phyloP scores from a whole-genome alignment of 2,888 invertebrate genomes.

The Slavum lentiscoides region DNA sequence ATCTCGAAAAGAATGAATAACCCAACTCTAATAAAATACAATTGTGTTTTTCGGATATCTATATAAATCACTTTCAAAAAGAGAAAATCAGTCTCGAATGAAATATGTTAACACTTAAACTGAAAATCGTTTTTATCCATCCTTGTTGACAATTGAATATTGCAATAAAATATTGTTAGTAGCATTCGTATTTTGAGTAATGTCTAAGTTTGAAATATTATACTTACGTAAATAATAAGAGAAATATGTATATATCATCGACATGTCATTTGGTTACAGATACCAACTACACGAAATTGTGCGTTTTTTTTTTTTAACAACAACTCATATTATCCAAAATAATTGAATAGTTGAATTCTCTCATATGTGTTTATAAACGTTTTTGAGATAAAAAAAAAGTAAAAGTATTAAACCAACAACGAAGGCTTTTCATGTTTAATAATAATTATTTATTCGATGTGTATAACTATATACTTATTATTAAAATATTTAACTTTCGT shows the following conservation, averaged over 20 bases:
- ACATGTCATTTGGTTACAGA: too few relatives aligned
- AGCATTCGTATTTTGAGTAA: conserved; percentile 29
- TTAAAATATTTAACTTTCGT: too few relatives aligned
- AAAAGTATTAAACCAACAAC: too few relatives aligned
- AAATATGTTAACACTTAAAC: conserved; percentile 47
- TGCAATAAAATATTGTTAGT: conserved; percentile 35
- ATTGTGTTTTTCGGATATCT: background rate
- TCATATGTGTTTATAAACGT: too few relatives aligned
- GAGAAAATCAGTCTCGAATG: conserved; percentile 36
- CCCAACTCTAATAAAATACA: conserved; percentile 1
- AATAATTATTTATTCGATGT: too few relatives aligned
- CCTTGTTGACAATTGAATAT: conserved; percentile 43
- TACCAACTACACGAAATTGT: background rate
- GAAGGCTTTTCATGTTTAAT: too few relatives aligned
- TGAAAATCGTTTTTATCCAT: conserved; percentile 38
- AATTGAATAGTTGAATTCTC: too few relatives aligned
- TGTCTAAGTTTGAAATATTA: conserved; percentile 42
- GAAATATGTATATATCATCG: conserved; percentile 21
- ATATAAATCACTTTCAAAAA: conserved; percentile 17
- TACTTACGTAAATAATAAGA: conserved; percentile 1
- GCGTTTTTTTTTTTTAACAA: background rate
- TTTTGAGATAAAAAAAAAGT: too few relatives aligned
- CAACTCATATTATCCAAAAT: too few relatives aligned
- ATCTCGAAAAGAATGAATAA: background rate
- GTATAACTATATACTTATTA: too few relatives aligned